Base-by-base conservation (phyloP, 92 coral and sea anemone genomes). In the Zoanthus sociatus region DNA sequence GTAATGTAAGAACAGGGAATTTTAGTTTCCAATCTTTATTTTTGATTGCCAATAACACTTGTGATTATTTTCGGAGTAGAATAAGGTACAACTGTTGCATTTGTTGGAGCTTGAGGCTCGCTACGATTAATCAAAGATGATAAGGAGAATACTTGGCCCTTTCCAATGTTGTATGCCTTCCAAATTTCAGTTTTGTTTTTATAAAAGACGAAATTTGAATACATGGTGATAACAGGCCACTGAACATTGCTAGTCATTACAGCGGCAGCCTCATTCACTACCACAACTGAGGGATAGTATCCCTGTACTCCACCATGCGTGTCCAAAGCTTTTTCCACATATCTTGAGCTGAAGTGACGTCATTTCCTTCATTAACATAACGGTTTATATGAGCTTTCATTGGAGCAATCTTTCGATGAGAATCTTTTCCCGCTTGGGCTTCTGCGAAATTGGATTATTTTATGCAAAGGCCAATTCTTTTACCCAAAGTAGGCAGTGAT, bases 311-410 rank as follows among this genome's bases (percentile, higher is more conserved):
- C 68, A 61, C 68, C 68, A 61, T 17, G 68, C 68, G 68, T 61
- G 68, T 61, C 68, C 68, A 61, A 61, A 61, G 68, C 68, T 26
- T 26, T 61, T 61, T 61, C 68, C 68, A 61, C 7, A 61, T 61
- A 61, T 61, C 26, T 61, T 61, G 68, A 17, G 30, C 68, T 61
- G 68, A 61, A n/a, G 68, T 61, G 68, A 61, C 68, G 68, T 61
- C 68, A n/a, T 61, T 61, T 61, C 68, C 30, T 18, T 17, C 68
- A 61, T 61, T 61, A 61, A 61, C 68, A 61, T 61, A 61, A 0
- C 18, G 31, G 17, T 61, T 61, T 61, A 61, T 61, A 61, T 61
- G 68, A 15, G 68, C 68, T 8, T 69, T 69, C 47, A 69, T 26
- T 10, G 74, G 44, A 21, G 74, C 47, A 10, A 69, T 26, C n/a